Base-by-base conservation (phyloP, 1,140 invertebrate species). In the Eumeta japonica region DNA sequence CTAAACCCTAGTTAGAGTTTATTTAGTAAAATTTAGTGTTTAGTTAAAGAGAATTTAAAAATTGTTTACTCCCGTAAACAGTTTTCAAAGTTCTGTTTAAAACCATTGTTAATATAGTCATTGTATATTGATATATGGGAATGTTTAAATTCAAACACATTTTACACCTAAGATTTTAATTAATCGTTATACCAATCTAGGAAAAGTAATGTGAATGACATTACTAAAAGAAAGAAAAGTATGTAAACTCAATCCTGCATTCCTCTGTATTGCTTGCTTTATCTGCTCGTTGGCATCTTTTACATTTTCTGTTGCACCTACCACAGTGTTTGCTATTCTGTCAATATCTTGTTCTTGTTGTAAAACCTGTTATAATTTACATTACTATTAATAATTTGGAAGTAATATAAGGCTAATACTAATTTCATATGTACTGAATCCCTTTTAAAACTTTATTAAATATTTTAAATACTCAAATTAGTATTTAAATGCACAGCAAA, bases 141-240 rank as follows among this genome's bases (percentile, higher is more conserved):
- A n/a, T 24, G n/a, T 24, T 5, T 24, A 24, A 24, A 7, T 7
- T 7, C 5, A 7, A 24, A 24, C n/a, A 24, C 5, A 24, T 24
- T 24, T 24, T 24, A 24, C 20, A 7, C n/a, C n/a, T n/a, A 24
- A 24, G n/a, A 24, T 24, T 24, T n/a, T 14, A 41, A 65, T 86
- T 82, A 95, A 58, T 91, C 89, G 81, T 98, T 98, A 63, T 98
- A 99, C 96, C 96, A 99, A 77, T 98, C 94, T 24, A 98, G 79
- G 71, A 98, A 98, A 11, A 98, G 75, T 28, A 99, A 75, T 2
- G 92, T 89, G 65, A 98, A 96, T 17, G 94, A 94, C 83, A 97
- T 90, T 19, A 98, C 92, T 40, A 98, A 75, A 20, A 98, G 77
- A 61, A 97, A 97, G 65, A 98, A 98, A 19, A 99, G 75, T 43